Percentiles rank a stretch among this genome's conserved stretches.
These are phyloP conservation scores for Eptatretus atami DNA, from an alignment of 2,797 vertebrate species.

Conservation along the genomic window DNA sequence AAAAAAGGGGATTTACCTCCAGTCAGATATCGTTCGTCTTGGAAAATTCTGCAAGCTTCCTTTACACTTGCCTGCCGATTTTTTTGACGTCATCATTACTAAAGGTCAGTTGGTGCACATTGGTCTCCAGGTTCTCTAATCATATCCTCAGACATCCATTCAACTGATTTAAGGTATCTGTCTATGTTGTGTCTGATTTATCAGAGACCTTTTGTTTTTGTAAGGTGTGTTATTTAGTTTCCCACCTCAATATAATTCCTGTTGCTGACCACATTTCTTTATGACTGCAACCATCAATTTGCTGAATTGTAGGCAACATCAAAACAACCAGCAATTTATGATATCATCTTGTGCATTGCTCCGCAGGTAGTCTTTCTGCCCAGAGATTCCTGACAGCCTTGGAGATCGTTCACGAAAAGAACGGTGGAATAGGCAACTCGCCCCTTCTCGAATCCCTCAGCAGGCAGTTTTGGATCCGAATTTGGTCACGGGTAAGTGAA, in stretches of 20 bases:
- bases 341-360: no score
- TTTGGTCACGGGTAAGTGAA: constrained; percentile 19
- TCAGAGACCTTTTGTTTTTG: no score
- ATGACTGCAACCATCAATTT: no score
- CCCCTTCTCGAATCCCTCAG: constrained; percentile 30
- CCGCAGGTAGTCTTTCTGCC: constrained; percentile 25
- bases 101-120: constrained; percentile 21
- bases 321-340: no score
- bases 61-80: constrained; percentile 16
- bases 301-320: no score
- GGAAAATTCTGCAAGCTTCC: constrained; percentile 26
- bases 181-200: no score
- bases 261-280: no score
- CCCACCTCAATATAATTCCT: no score
- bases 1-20: constrained; percentile 28
- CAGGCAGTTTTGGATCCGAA: constrained; percentile 47
- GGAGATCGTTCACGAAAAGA: constrained; percentile 10
- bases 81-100: constrained; percentile 13
- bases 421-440: constrained; percentile 10
- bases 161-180: background rate
- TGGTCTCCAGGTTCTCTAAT: constrained; percentile 6
- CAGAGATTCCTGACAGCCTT: constrained; percentile 51
- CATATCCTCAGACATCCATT: constrained; percentile 8
- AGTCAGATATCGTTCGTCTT: constrained; percentile 20
- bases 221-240: no score